phyloP scores from a whole-genome alignment of 1,140 invertebrate genomes.

The Habropoda laboriosa region DNA sequence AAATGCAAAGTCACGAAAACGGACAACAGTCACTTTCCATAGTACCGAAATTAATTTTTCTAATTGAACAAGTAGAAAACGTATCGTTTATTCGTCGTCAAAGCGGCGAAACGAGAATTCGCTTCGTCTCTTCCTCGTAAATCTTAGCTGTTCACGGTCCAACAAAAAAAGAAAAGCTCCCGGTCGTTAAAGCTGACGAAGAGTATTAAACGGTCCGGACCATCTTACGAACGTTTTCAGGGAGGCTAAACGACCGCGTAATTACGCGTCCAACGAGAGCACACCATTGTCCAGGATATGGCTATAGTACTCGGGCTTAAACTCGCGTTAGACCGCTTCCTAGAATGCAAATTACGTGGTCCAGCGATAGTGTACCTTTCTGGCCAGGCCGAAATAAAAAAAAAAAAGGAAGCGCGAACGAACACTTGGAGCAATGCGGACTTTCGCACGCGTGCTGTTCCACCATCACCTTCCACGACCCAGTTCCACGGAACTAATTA shows the following conservation, averaged over 20 bases:
- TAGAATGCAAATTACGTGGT: constrained; percentile 15
- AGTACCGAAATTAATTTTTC: too few relatives aligned
- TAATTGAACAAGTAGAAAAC: too few relatives aligned
- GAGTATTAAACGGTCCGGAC: neutral
- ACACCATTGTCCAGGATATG: constrained; percentile 12
- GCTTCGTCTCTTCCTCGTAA: neutral
- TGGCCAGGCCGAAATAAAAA: neutral
- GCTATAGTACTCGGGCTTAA: constrained; percentile 1
- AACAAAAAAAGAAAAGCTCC: neutral
- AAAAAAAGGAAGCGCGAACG: neutral
- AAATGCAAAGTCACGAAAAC: too few relatives aligned
- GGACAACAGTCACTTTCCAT: too few relatives aligned
- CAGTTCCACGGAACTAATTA: constrained; percentile 65
- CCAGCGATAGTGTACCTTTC: neutral
- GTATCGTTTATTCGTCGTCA: too few relatives aligned
- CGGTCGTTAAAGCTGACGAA: neutral
- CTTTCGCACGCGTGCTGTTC: constrained; percentile 11
- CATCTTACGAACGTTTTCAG: constrained; percentile 6
- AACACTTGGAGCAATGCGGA: neutral
- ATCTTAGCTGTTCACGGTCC: too few relatives aligned
- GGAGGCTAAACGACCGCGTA: neutral
- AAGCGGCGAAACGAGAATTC: too few relatives aligned
- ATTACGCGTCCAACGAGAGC: constrained; percentile 26
- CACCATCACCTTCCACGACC: constrained; percentile 46
- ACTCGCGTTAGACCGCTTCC: constrained; percentile 1